A percentile compares a stretch with the other conserved stretches of the same genome.
These are phyloP conservation scores for Masnerella sp. DNA, from an alignment of 2,888 invertebrate species.

Conservation along the genomic window DNA sequence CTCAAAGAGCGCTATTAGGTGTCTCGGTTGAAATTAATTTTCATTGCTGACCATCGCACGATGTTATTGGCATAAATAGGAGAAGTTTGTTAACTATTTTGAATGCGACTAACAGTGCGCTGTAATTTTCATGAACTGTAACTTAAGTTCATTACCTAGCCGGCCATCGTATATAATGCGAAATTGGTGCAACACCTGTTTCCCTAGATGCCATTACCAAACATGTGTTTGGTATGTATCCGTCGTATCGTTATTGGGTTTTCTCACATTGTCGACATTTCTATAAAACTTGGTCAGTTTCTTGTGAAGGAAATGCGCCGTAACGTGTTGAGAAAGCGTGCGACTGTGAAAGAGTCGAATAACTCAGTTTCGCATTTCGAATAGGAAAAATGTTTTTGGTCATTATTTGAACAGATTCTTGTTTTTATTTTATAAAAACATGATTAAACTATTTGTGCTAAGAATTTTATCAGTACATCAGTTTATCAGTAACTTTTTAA, in stretches of 20 bases:
- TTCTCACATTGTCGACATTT: slow-evolving; percentile 2
- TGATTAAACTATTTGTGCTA: no score
- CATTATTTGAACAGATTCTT: no score
- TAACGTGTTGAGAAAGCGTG: not conserved
- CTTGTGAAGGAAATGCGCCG: no score
- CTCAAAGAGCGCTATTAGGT: no score
- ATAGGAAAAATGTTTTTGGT: no score
- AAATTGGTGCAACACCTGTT: slow-evolving; percentile 22
- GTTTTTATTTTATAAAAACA: no score
- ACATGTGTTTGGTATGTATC: slow-evolving; percentile 31
- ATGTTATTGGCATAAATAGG: no score
- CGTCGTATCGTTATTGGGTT: slow-evolving; percentile 19
- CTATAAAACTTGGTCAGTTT: slow-evolving; percentile 10
- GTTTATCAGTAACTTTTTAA: no score
- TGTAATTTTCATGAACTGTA: slow-evolving; percentile 14
- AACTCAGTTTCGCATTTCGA: no score
- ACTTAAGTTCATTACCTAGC: slow-evolving; percentile 14
- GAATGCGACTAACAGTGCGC: not conserved
- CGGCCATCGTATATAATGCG: not conserved
- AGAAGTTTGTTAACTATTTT: slow-evolving; percentile 1
- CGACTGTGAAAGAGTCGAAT: not conserved
- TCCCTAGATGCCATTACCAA: slow-evolving; percentile 7
- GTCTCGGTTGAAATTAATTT: no score
- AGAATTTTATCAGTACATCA: no score
- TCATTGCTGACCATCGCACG: no score